Base-by-base conservation (phyloP, 2,888 invertebrate genomes). In the Ceratothoa steindachneri region DNA sequence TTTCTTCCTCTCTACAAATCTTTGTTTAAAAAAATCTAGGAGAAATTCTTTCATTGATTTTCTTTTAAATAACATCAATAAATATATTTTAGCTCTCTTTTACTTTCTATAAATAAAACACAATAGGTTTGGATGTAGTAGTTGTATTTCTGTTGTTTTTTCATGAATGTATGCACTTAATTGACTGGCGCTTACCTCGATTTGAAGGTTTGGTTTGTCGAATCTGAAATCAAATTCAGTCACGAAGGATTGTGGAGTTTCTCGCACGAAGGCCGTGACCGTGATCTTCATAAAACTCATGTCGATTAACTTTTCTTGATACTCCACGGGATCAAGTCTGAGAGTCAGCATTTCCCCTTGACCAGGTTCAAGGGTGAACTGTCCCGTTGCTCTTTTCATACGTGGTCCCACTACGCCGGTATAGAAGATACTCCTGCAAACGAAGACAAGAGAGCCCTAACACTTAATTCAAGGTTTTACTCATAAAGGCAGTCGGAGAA, bases 201-300 rank as follows among this genome's bases (percentile, higher is more conserved):
- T 86, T 83, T 87, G 87, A 82, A 90, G 87, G 81, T 87, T 87
- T 15, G 91, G 91, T 82, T 90, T 90, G 67, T 88, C 87, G 66
- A 91, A 85, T 24, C 88, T 87, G 84, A 90, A 90, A 82, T 90
- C 90, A 81, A 90, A 90, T 82, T 90, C 90, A 81, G 89, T 89
- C 68, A 89, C 89, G 89, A 90, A 91, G 1, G 89, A 88, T 83
- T 91, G 91, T 65, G 88, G 88, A 0, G 91, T 91, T 82, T 90
- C 91, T 81, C 88, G 87, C 1, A 91, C 90, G 80, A 87, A 88
- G 1, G 90, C 89, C 84, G 89, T 88, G n/a, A 89, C 89, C 81
- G 89, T 89, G 75, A 91, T 88, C 85, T 90, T 90, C 73, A 91
- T 86, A 85, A 89, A 87, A 66, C 88, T 86, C 82, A 90, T 89